Evolutionary conservation across 2,797 vertebrate species (phyloP), one percentile per base, ranked within the genome.

Genomic region (Onychomys leucogaster): DNA sequence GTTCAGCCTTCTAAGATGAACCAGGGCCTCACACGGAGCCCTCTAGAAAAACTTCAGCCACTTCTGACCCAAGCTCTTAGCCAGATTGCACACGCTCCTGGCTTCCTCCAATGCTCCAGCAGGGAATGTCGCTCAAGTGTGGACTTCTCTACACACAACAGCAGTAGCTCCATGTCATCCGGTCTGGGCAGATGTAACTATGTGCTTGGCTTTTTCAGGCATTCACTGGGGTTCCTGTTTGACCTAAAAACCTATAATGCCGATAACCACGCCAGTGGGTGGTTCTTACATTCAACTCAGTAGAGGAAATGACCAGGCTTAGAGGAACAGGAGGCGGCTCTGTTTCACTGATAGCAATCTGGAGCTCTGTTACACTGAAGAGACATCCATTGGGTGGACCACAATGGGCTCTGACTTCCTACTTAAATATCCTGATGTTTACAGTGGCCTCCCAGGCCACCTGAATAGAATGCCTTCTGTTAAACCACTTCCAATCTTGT

Each of bases 251-350:
- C 94, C 78, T 92, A 73, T 78, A 98, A 97, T 97, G 57, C 96
- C 94, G 96, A 95, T 0, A 95, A 97, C 97, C 98, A 69, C 97
- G 96, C 95, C 90, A 89, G 96, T 95, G 98, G 97, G 96, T 84
- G 97, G 69, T 7, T 75, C 82, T 96, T 97, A 97, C 98, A 98
- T 98, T 96, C 97, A 75, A 75, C 52, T 73, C 78, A 3, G 82
- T 4, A 95, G 75, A 97, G 98, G 97, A 98, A 98, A 93, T 96
- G 96, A 91, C 85, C 37, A 0, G 46, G 73, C 46, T 25, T n/a
- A 95, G 59, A 89, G 92, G 96, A 94, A 92, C 75, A 57, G 1
- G 83, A 92, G 43, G 46, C 0, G 0, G 34, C 94, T 83, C 65
- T 69, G 91, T 27, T 0, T 3, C 37, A 65, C 94, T 52, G 97